A percentile compares a stretch with the other conserved stretches of the same genome.
Conservation (phyloP, 2,113 vertebrate species). For the Engystomops pustulosus region DNA sequence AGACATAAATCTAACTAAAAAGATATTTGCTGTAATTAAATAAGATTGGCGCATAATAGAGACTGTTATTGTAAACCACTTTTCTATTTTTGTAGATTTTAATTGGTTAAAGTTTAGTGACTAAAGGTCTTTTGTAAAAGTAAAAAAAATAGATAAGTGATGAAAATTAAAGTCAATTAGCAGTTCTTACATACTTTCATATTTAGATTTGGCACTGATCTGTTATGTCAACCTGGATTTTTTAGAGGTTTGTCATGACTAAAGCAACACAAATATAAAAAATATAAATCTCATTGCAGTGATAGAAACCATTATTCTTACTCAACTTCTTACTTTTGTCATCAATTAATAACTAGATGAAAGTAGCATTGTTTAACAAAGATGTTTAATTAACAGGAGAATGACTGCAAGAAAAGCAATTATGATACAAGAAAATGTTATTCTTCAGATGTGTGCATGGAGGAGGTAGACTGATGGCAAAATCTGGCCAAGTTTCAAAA, state of each 20-base stretch:
- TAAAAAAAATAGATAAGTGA: no score
- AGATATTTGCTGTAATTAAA: no score
- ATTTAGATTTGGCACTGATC: neutral
- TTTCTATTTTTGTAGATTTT: no score
- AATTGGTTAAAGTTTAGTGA: no score
- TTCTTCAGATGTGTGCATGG: neutral
- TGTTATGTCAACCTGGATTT: no score
- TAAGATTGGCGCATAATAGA: no score
- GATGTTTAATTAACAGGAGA: neutral
- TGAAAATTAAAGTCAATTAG: neutral
- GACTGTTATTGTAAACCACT: no score
- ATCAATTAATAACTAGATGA: neutral
- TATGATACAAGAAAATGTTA: neutral
- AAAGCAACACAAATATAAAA: neutral
- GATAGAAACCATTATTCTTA: neutral
- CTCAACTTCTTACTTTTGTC: no score
- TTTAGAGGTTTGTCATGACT: neutral
- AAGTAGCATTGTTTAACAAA: neutral
- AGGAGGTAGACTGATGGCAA: neutral
- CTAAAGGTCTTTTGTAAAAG: neutral
- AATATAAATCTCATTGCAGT: neutral
- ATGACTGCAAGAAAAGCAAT: neutral
- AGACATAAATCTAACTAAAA: no score
- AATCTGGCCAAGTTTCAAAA: no score
- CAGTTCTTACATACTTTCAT: neutral